Percentiles rank a stretch among this genome's conserved stretches.
These are phyloP conservation scores for zebrafish (Danio rerio) DNA, from an alignment of 2,113 vertebrate species.

Conservation along the genomic window GRCz12tu NC_133192.1:31448501-31449000, in stretches of 20 bases:
- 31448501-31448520: constrained; percentile 45
- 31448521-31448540: constrained; percentile 3
- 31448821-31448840: constrained; percentile 31
- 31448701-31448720: constrained; percentile 62
- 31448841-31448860: constrained; percentile 47
- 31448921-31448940: constrained; percentile 99
- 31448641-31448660: constrained; percentile 21
- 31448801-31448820: constrained; percentile 13
- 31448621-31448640: constrained; percentile 7
- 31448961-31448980: constrained; percentile 97
- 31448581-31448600: constrained; percentile 1
- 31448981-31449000: constrained; percentile 93
- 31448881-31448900: constrained; percentile 92
- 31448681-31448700: constrained; percentile 69
- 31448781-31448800: constrained; percentile 15
- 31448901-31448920: constrained; percentile 79
- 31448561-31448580: constrained; percentile 29
- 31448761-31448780: constrained; percentile 43
- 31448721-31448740: constrained; percentile 51
- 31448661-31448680: constrained; percentile 66
- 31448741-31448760: constrained; percentile 34
- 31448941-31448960: constrained; percentile 98
- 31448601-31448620: not conserved
- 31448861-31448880: constrained; percentile 80
- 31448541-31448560: constrained; percentile 29